A percentile compares a stretch with the other conserved stretches of the same genome.
These are phyloP conservation scores for Spilarctia lutea DNA, from an alignment of 2,888 invertebrate species.

Conservation along the genomic window DNA sequence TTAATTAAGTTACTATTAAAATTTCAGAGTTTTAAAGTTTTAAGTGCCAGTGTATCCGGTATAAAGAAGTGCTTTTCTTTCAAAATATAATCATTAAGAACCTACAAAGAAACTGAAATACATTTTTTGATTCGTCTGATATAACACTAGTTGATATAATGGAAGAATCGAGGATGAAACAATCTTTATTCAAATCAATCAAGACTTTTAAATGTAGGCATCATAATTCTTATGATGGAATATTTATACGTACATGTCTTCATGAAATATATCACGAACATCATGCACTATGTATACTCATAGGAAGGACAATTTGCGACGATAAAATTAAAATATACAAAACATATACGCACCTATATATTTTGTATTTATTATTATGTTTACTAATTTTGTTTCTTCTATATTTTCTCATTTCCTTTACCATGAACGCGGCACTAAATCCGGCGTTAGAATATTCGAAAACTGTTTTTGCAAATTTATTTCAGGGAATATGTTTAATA, in stretches of 20 bases:
- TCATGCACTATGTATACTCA: no score
- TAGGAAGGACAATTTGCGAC: background rate
- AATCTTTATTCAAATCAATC: no score
- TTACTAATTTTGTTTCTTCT: slow-evolving; percentile 66
- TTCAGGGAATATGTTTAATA: slow-evolving; percentile 54
- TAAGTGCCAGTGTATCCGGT: no score
- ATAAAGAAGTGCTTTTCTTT: no score
- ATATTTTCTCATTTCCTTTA: slow-evolving; percentile 77
- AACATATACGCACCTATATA: slow-evolving; percentile 64
- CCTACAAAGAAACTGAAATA: no score
- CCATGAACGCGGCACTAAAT: slow-evolving; percentile 60
- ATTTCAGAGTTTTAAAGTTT: no score
- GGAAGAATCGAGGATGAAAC: no score
- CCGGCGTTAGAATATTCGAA: slow-evolving; percentile 37
- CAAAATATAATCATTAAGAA: no score
- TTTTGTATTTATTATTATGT: slow-evolving; percentile 49
- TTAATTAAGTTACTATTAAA: no score
- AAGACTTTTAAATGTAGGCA: background rate
- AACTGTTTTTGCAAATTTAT: slow-evolving; percentile 40
- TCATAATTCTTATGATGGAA: background rate
- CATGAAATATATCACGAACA: no score
- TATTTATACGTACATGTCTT: background rate
- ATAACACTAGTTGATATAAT: no score
- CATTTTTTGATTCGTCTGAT: no score
- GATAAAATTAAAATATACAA: slow-evolving; percentile 2